These are phyloP conservation scores for Galago senegalensis DNA, from an alignment of 2,797 vertebrate genomes.

Conservation along the genomic window DNA sequence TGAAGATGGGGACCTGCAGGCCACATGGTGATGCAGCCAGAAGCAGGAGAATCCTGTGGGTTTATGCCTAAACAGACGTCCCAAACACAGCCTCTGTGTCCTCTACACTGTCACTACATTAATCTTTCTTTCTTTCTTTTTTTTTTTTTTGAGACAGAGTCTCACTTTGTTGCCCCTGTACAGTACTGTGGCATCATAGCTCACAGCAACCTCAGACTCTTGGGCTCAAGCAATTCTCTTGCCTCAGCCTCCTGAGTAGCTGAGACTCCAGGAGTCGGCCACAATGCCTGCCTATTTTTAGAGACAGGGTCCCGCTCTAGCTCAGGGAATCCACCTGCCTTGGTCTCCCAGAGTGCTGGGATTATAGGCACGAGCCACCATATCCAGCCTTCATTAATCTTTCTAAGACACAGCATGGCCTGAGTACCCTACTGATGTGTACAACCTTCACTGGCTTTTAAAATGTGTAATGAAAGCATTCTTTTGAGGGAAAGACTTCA, in stretches of 20 bases:
- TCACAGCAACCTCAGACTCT: too few relatives aligned
- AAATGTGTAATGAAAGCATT: neutral
- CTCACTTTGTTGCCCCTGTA: too few relatives aligned
- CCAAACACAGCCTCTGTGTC: rapidly evolving
- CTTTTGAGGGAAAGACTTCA: neutral
- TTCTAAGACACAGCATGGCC: neutral
- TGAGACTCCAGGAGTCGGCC: too few relatives aligned
- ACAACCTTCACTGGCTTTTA: neutral
- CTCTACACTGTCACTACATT: rapidly evolving
- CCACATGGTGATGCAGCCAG: neutral
- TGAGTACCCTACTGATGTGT: rapidly evolving
- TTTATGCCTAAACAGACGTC: neutral
- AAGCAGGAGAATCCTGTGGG: neutral
- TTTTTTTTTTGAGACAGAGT: too few relatives aligned
- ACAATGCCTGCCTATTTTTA: too few relatives aligned
- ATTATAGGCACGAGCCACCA: too few relatives aligned
- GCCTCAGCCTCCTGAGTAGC: too few relatives aligned
- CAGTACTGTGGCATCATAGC: too few relatives aligned
- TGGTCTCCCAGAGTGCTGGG: too few relatives aligned
- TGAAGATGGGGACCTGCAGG: neutral
- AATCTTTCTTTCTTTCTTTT: neutral
- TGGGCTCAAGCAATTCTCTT: too few relatives aligned
- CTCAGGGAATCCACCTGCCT: too few relatives aligned
- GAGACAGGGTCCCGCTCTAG: too few relatives aligned
- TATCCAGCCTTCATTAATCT: neutral